phyloP scores from a whole-genome alignment of 2,797 vertebrate species.

The Gorsachius magnificus region DNA sequence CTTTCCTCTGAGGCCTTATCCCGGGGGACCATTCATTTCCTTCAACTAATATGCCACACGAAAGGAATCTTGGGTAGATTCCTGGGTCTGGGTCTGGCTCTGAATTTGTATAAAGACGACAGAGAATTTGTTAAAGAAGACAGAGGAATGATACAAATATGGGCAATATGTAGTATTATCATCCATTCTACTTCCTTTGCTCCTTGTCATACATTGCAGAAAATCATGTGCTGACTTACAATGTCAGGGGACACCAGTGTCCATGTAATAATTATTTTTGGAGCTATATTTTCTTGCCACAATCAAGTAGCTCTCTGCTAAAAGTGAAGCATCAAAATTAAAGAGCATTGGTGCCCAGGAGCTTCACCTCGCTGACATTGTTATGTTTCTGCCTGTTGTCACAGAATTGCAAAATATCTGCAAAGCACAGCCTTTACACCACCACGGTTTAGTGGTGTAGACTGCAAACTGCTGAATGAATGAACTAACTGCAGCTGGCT shows the following conservation, averaged over 20 bases:
- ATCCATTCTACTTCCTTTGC: neutral
- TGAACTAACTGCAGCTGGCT: neutral
- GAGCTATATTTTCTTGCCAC: neutral
- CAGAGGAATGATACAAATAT: neutral
- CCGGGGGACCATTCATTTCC: slow-evolving; percentile 56
- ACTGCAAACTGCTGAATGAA: neutral
- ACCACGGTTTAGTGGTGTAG: neutral
- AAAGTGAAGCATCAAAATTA: neutral
- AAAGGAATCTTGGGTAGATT: slow-evolving; percentile 56
- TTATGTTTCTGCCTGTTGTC: neutral
- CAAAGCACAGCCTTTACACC: neutral
- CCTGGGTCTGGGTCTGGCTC: slow-evolving; percentile 8
- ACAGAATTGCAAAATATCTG: neutral
- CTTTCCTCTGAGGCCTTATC: slow-evolving; percentile 46
- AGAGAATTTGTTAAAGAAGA: neutral
- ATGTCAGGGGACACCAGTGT: neutral
- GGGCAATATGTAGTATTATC: neutral
- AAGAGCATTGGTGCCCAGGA: neutral
- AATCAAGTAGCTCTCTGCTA: neutral
- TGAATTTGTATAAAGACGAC: neutral
- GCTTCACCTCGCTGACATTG: neutral
- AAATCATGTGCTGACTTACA: neutral
- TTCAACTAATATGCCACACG: slow-evolving; percentile 44
- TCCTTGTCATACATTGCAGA: neutral
- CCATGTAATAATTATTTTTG: neutral